Conservation (phyloP, 2,888 invertebrate species). For the Troides helena region DNA sequence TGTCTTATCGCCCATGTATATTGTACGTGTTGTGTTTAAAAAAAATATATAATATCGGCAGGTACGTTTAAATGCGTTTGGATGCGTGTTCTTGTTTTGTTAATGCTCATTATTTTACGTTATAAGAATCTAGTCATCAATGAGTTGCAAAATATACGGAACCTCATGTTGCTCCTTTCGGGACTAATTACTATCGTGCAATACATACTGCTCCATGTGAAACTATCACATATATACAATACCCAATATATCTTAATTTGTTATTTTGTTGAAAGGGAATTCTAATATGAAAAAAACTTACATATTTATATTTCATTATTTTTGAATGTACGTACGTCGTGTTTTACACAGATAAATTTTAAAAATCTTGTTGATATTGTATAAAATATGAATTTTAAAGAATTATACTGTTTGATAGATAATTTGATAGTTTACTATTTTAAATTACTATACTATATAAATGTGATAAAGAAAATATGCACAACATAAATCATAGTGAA, state of each 20-base stretch:
- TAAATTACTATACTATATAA: conserved; percentile 60
- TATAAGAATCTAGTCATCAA: conserved; percentile 79
- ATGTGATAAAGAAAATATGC: conserved; percentile 77
- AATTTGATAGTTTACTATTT: conserved; percentile 49
- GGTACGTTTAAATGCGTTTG: conserved; percentile 44
- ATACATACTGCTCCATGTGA: conserved; percentile 8
- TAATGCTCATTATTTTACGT: conserved; percentile 78
- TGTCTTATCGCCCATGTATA: conserved; percentile 3
- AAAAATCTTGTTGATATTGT: conserved; percentile 46
- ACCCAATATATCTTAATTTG: conserved; percentile 7
- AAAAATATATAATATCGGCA: conserved; percentile 40
- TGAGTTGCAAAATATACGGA: conserved; percentile 64
- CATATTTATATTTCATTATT: conserved; percentile 15
- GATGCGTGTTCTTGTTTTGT: conserved; percentile 64
- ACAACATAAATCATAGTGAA: conserved; percentile 73
- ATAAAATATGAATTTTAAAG: conserved; percentile 42
- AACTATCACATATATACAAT: conserved; percentile 16
- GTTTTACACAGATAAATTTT: conserved; percentile 21
- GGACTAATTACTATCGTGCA: conserved; percentile 10
- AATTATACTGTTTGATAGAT: conserved; percentile 65
- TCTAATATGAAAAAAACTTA: conserved; percentile 4
- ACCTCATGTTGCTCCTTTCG: conserved; percentile 32
- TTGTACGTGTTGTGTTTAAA: conserved; percentile 19
- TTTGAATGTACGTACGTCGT: conserved; percentile 21
- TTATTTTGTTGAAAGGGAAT: conserved; percentile 11